phyloP scores from a whole-genome alignment of 2,797 vertebrate genomes.

The Hoplostethus atlanticus region DNA sequence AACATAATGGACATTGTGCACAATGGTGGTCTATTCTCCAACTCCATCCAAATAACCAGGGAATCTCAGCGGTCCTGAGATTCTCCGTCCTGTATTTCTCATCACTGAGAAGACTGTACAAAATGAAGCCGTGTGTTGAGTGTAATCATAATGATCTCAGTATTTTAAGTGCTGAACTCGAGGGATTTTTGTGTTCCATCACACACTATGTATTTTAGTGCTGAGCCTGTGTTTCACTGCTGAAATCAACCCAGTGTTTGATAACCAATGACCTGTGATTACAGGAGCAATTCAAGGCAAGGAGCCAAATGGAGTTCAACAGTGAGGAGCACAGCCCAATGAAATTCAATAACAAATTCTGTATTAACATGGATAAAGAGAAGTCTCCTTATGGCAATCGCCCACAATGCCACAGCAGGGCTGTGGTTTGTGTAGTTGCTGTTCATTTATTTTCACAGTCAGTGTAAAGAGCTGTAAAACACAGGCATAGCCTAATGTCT shows the following conservation, averaged over 20 bases:
- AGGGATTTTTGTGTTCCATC: background rate
- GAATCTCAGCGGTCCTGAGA: too few species aligned
- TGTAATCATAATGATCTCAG: background rate
- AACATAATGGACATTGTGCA: conserved; percentile 70
- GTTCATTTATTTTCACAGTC: conserved; percentile 55
- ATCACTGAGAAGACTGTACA: conserved; percentile 34
- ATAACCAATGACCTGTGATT: conserved; percentile 28
- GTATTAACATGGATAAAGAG: conserved; percentile 47
- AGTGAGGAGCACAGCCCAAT: conserved; percentile 31
- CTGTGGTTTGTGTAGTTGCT: conserved; percentile 47
- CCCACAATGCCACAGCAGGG: conserved; percentile 57
- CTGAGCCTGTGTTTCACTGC: conserved; percentile 6
- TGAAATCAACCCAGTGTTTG: conserved; percentile 5
- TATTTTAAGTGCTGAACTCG: conserved; percentile 4
- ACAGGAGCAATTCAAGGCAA: conserved; percentile 37
- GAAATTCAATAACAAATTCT: conserved; percentile 37
- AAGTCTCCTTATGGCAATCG: conserved; percentile 29
- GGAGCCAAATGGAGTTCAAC: conserved; percentile 37
- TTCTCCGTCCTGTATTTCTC: conserved; percentile 37
- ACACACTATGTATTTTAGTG: background rate
- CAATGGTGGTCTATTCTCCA: conserved; percentile 54
- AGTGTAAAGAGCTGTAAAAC: conserved; percentile 59
- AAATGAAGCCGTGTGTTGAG: conserved; percentile 23
- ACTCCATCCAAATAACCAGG: conserved; percentile 47
- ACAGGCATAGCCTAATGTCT: conserved; percentile 46